phyloP scores from a whole-genome alignment of 2,797 vertebrate genomes.

The Macropus fuliginosus region DNA sequence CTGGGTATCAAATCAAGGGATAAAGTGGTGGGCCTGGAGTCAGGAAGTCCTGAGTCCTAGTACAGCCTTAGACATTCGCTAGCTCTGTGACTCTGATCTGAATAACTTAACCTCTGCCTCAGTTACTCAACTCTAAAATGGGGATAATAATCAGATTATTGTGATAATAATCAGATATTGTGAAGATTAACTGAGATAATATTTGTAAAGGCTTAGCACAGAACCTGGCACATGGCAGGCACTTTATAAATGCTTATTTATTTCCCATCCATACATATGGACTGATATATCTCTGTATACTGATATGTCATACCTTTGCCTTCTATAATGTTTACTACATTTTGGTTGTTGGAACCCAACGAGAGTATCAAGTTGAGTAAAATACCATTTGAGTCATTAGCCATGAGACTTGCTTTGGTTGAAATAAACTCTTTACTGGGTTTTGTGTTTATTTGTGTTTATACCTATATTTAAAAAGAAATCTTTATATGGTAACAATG shows the following conservation, averaged over 20 bases:
- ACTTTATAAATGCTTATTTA: not conserved
- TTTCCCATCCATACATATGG: not conserved
- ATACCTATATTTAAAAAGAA: conserved; percentile 40
- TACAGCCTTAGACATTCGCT: not conserved
- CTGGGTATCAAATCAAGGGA: not conserved
- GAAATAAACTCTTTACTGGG: conserved; percentile 49
- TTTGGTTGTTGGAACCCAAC: not conserved
- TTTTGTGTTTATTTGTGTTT: conserved; percentile 53
- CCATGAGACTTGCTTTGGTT: conserved; percentile 26
- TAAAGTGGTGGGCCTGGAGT: not conserved
- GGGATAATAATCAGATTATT: not conserved
- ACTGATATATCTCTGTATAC: not conserved
- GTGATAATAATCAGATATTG: not conserved
- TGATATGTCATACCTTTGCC: not conserved
- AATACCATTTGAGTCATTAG: conserved; percentile 49
- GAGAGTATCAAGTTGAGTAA: not conserved
- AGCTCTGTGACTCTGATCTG: not conserved
- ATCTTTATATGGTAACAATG: conserved; percentile 9
- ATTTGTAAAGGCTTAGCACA: not conserved
- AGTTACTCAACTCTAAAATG: not conserved
- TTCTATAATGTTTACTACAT: not conserved
- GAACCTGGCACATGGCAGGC: not conserved
- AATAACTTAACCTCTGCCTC: not conserved
- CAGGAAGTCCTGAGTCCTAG: not conserved
- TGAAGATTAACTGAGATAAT: not conserved